Evolutionary conservation across 2,888 invertebrate genomes (phyloP).

Genomic region (Meloe dianella): DNA sequence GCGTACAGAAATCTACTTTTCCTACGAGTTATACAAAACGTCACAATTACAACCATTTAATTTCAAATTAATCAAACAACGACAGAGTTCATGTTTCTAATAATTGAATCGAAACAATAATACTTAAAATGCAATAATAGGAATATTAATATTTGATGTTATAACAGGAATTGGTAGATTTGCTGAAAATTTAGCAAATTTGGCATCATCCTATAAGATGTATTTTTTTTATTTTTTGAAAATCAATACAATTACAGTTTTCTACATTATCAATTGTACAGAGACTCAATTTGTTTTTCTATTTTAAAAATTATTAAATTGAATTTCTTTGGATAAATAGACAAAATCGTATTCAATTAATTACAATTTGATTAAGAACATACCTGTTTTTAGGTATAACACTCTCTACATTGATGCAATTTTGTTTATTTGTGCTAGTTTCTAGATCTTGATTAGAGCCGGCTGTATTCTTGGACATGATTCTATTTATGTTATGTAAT

Average conservation of each 20-base stretch:
- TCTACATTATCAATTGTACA: not conserved
- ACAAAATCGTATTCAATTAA: not conserved
- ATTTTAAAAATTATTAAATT: not conserved
- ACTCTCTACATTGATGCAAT: slow-evolving; percentile 41
- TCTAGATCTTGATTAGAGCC: not conserved
- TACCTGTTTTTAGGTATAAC: slow-evolving; percentile 45
- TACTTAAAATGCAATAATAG: too few relatives aligned
- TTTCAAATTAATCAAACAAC: too few relatives aligned
- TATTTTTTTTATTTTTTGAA: not conserved
- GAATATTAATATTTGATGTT: too few relatives aligned
- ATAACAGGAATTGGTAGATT: not conserved
- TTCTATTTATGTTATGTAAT: too few relatives aligned
- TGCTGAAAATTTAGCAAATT: not conserved
- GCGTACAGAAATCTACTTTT: too few relatives aligned
- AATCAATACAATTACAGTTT: not conserved
- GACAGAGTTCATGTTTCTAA: too few relatives aligned
- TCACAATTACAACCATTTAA: too few relatives aligned
- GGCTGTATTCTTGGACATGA: not conserved
- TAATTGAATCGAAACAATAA: too few relatives aligned
- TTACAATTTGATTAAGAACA: slow-evolving; percentile 22
- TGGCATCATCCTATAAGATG: not conserved
- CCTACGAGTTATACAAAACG: too few relatives aligned
- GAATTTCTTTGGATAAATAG: too few relatives aligned
- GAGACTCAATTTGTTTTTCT: not conserved
- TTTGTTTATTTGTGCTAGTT: slow-evolving; percentile 33